Evolutionary conservation across 2,888 invertebrate species (phyloP).

Genomic region (Sympetrum striolatum): DNA sequence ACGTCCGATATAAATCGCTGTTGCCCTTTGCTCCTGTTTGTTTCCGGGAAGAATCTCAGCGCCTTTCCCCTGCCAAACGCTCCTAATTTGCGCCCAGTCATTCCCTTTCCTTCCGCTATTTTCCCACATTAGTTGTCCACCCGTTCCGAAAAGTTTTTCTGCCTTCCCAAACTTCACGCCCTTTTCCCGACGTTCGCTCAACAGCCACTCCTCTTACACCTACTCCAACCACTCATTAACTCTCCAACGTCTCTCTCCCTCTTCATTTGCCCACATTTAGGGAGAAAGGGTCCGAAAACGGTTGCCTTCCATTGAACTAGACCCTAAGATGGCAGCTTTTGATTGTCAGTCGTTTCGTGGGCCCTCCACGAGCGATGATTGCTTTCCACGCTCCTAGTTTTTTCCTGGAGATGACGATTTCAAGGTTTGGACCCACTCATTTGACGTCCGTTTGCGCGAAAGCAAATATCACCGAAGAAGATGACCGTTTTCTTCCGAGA

Average conservation of each 20-base stretch:
- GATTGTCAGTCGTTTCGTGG: not conserved
- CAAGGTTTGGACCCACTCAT: not conserved
- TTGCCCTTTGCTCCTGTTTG: not conserved
- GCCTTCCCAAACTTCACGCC: not conserved
- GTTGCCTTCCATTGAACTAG: not conserved
- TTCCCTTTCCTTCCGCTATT: not conserved
- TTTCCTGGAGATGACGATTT: not conserved
- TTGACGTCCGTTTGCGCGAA: not conserved
- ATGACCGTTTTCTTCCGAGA: not conserved
- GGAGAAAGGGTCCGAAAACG: not conserved
- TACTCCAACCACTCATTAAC: not conserved
- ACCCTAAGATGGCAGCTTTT: not conserved
- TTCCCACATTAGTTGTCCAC: not conserved
- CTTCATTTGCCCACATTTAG: not conserved
- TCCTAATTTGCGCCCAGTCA: not conserved
- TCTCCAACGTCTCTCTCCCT: not conserved
- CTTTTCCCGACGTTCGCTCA: not conserved
- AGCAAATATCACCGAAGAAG: not conserved
- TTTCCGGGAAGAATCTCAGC: not conserved
- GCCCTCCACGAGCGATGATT: not conserved
- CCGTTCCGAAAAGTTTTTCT: not conserved
- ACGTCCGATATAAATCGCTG: not conserved
- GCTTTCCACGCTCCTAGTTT: not conserved
- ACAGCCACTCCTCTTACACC: not conserved
- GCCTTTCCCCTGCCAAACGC: not conserved